These are phyloP conservation scores for Agrypnia vestita DNA, from an alignment of 1,140 invertebrate genomes.

Conservation along the genomic window DNA sequence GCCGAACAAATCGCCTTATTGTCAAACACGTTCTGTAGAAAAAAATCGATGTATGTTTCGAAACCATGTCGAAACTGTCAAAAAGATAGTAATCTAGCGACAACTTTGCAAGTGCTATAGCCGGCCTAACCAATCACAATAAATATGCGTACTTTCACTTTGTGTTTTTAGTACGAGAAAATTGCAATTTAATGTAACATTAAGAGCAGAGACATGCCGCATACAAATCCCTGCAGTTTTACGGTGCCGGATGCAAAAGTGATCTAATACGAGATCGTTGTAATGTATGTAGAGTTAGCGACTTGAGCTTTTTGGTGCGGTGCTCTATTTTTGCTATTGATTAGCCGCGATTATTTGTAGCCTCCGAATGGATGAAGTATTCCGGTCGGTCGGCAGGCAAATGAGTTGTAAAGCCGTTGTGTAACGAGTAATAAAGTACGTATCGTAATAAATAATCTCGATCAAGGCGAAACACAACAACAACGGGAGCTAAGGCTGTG, in stretches of 20 bases:
- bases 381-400: slow-evolving; percentile 20
- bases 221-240: neutral
- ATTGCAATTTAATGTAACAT: slow-evolving; percentile 28
- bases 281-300: neutral
- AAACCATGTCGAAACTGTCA: neutral
- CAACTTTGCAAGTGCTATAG: slow-evolving; percentile 13
- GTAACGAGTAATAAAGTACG: slow-evolving; percentile 9
- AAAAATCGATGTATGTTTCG: slow-evolving; percentile 7
- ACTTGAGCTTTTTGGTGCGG: neutral
- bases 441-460: slow-evolving; percentile 16
- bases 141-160: slow-evolving; percentile 20
- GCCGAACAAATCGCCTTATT: slow-evolving; percentile 5
- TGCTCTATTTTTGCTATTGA: neutral
- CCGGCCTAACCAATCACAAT: slow-evolving; percentile 22
- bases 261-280: neutral
- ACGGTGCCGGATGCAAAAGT: slow-evolving; percentile 1
- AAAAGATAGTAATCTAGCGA: slow-evolving; percentile 15
- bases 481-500: slow-evolving; percentile 1
- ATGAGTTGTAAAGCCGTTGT: slow-evolving; percentile 24
- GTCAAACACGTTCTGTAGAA: no score
- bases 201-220: neutral
- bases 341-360: neutral
- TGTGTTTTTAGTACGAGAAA: neutral
- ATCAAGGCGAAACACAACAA: neutral
- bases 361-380: slow-evolving; percentile 13